phyloP scores from a whole-genome alignment of 2,797 vertebrate genomes.

The Sebastes baramenuke region DNA sequence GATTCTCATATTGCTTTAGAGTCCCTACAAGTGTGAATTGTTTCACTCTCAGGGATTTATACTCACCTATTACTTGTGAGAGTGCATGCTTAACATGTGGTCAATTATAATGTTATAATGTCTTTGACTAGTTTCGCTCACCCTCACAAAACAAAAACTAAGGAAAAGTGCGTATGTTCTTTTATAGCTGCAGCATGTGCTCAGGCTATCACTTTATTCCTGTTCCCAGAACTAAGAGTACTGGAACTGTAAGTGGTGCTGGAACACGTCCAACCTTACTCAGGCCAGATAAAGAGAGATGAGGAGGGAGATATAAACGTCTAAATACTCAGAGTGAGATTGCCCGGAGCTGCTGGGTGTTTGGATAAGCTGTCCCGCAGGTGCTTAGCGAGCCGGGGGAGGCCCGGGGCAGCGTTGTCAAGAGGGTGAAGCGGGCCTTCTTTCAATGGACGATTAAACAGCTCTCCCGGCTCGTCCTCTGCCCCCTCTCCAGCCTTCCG shows the following conservation, averaged over 20 bases:
- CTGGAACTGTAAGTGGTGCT: constrained; percentile 24
- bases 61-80: not conserved
- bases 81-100: not conserved
- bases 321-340: constrained; percentile 37
- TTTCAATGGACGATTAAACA: constrained; percentile 63
- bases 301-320: constrained; percentile 45
- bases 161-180: not conserved
- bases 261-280: constrained; percentile 35
- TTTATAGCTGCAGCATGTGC: constrained; percentile 13
- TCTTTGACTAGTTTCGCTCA: not conserved
- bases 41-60: not conserved
- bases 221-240: constrained; percentile 38
- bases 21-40: not conserved
- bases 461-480: constrained; percentile 40
- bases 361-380: constrained; percentile 30
- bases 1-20: not conserved
- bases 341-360: constrained; percentile 39
- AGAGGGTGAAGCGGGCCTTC: constrained; percentile 49
- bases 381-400: constrained; percentile 44
- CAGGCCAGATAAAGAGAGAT: constrained; percentile 43
- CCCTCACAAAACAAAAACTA: not conserved
- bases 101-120: not conserved
- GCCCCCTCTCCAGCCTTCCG: constrained; percentile 41
- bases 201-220: constrained; percentile 11
- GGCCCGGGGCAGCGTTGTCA: constrained; percentile 33